Evolutionary conservation across 2,113 vertebrate species (phyloP), one percentile per base, ranked within the genome.

Genomic region (Serilophus lunatus): DNA sequence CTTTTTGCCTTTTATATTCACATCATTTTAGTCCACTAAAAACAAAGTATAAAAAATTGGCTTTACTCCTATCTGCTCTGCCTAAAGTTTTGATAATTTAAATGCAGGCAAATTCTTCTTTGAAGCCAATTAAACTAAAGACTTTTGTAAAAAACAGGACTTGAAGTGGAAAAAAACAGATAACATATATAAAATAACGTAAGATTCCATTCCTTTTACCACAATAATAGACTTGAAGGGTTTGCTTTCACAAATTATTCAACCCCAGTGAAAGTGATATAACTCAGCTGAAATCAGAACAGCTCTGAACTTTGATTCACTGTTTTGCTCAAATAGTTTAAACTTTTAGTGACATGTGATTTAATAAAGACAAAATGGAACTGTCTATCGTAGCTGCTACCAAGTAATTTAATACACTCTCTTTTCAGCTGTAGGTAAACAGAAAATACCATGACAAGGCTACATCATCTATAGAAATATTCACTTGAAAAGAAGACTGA

Each of bases 41-140:
- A 95, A 88, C 36, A 86, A 85, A 90, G 56, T 45, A 54, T 72
- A 90, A 95, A 92, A 93, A 96, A 92, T 47, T 96, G 68, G 82
- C 56, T 88, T 94, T 40, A 79, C 33, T 95, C 93, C 90, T 95
- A 96, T 97, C 95, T 93, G n/a, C 63, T 78, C 56, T 64, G 44
- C 71, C 68, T 93, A 60, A 90, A 86, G 72, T 93, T 96, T 96
- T 93, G 88, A 92, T 94, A 94, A 85, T n/a, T 95, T 94, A 49
- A 90, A 95, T 60, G 68, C 49, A 69, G 63, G 68, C 60, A 94
- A 96, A 81, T 88, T 92, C 68, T 80, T 94, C 54, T 86, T 74
- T 88, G 88, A 86, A 93, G 44, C 68, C 85, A 90, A 76, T 92
- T 96, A 93, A 88, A 78, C 79, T n/a, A 20, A 74, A 75, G 44